Base-by-base conservation (phyloP, 2,888 invertebrate genomes). In the Zonitis immaculata region DNA sequence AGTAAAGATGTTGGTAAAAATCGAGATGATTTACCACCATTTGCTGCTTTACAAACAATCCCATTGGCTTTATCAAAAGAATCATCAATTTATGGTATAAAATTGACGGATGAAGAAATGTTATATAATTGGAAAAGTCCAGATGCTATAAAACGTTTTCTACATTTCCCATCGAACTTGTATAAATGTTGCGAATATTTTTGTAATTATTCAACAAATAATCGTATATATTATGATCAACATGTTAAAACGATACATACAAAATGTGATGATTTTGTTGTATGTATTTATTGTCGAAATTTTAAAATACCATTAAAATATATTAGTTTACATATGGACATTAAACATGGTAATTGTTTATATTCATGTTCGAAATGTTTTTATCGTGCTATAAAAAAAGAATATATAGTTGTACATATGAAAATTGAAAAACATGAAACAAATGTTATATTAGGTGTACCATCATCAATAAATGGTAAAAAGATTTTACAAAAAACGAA, bases 351-450 rank as follows among this genome's bases (percentile, higher is more conserved):
- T 0, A 74, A 77, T 49, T 85, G 87, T 63, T 76, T 78, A 25
- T 87, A 75, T 63, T 82, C 82, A 26, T 89, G 89, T 64, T 76
- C 75, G 3, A 78, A 80, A 59, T 89, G 89, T 66, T 83, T 88
- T 64, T 89, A 88, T 69, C 77, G 88, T 45, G 83, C 84, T 0
- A 74, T 79, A 1, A 76, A 79, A 0, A 78, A 79, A 44, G 81
- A 82, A 49, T 80, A 85, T 44, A 84, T 88, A 0, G 77, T 79
- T 14, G 74, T 82, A 5, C 88, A 89, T 70, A 80, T 82, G 42
- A 60, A 68, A 11, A 67, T 74, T 12, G 66, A 69, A 3, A 16
- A 80, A 80, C 54, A 35, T 35, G 16, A 35, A 4, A 9, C 9
- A 3, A 35, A 35, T 35, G 35, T 35, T 35, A 18, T 35, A 16